Base-by-base conservation (phyloP, 2,113 vertebrate genomes). In the Corythaixoides concolor region DNA sequence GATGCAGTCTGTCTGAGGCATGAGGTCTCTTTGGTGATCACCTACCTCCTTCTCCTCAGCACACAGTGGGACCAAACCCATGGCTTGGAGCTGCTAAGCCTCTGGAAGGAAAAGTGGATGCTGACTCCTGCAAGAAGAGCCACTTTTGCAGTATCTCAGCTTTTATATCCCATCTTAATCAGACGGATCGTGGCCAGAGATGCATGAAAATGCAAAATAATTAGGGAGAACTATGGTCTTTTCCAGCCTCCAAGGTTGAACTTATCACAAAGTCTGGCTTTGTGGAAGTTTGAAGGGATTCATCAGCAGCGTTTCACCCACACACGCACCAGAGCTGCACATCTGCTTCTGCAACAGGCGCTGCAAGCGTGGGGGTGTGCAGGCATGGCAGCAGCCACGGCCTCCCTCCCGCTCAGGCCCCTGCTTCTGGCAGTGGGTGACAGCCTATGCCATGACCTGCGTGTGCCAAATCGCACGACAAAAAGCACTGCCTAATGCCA, bases 311-410 rank as follows among this genome's bases (percentile, higher is more conserved):
- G 6, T 84, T 85, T 83, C 62, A 22, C 21, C 52, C 79, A 15
- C 41, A 7, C 7, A 16, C 19, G 9, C 47, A 32, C 1, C 6
- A 17, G 24, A 76, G 63, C 49, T 64, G 53, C 49, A 73, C 28
- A 24, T 47, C 15, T 63, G 69, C 43, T 37, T 8, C 63, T 72
- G n/a, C 30, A n/a, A 5, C 37, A 52, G n/a, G 47, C 1, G 1
- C 55, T 41, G 45, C 0, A 0, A 83, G 49, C 2, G 0, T 8
- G 37, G 26, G 2, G 5, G 32, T 0, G 0, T 26, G 30, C 30
- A 47, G 32, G 12, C 55, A 37, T 68, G 32, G 21, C 64, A 13
- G 22, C 1, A 3, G 49, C 43, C 53, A 16, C 0, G 2, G 59
- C 28, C 41, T 64, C 45, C 43, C 59, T 62, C 33, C 9, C 2